Percentiles rank a stretch among this genome's conserved stretches.
Conservation (phyloP, 2,888 invertebrate genomes). For the Agonum fuliginosum region DNA sequence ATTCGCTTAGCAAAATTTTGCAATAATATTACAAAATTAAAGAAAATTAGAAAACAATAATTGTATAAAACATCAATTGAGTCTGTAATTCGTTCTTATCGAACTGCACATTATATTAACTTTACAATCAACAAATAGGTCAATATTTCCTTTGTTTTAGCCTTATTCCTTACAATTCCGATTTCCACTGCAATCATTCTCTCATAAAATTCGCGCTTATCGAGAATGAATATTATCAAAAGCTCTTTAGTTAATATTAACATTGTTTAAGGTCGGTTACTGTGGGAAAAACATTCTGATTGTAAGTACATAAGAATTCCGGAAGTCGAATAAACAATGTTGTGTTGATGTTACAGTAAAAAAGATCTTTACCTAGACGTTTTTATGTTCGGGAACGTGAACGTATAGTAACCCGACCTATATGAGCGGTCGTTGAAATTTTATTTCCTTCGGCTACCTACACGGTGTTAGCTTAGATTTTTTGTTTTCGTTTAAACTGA, state of each 20-base stretch:
- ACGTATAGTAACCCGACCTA: not conserved
- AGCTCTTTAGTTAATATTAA: not conserved
- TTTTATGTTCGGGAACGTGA: conserved; percentile 33
- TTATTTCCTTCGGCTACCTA: conserved; percentile 36
- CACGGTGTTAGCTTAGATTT: not conserved
- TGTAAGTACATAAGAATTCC: conserved; percentile 50
- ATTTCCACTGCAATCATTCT: conserved; percentile 3
- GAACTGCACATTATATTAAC: not conserved
- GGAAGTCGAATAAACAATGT: conserved; percentile 47
- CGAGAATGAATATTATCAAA: not conserved
- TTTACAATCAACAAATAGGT: not conserved
- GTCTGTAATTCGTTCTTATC: not conserved
- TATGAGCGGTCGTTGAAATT: conserved; percentile 11
- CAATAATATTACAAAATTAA: not conserved
- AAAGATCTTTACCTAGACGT: conserved; percentile 43
- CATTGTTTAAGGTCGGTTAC: conserved; percentile 30
- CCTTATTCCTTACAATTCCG: not conserved
- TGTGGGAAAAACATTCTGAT: conserved; percentile 50
- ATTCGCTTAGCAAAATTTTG: conserved; percentile 22
- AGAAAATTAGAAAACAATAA: not conserved
- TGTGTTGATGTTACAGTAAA: conserved; percentile 52
- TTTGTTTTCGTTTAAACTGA: conserved; percentile 1
- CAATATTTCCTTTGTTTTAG: not conserved
- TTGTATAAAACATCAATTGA: not conserved
- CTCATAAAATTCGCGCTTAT: conserved; percentile 4